A percentile compares a stretch with the other conserved stretches of the same genome.
phyloP scores from a whole-genome alignment of 2,113 vertebrate species.

The Lophura nycthemera region DNA sequence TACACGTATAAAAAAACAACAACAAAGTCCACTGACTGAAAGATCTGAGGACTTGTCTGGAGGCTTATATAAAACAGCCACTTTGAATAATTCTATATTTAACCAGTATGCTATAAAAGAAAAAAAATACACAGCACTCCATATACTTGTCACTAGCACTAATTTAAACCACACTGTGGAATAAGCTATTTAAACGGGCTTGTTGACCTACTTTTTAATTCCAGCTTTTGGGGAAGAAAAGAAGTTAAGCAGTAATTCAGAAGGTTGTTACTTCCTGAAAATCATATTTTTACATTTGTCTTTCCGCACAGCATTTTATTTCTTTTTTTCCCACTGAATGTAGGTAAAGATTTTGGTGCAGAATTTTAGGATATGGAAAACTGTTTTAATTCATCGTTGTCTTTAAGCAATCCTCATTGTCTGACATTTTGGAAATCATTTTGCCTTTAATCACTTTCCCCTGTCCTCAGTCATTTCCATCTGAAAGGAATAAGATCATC shows the following conservation, averaged over 20 bases:
- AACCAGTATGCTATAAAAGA: conserved; percentile 54
- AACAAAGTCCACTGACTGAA: conserved; percentile 5
- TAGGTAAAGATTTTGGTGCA: conserved; percentile 17
- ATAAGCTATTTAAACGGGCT: conserved; percentile 68
- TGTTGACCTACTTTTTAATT: conserved; percentile 74
- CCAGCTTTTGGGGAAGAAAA: conserved; percentile 17
- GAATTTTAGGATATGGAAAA: conserved; percentile 33
- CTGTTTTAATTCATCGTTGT: background rate
- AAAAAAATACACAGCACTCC: conserved; percentile 29
- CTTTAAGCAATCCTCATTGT: conserved; percentile 22
- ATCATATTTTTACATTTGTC: conserved; percentile 46
- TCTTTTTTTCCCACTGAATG: background rate
- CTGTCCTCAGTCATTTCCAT: background rate
- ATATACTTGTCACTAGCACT: conserved; percentile 54
- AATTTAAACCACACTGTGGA: conserved; percentile 55
- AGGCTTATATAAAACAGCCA: conserved; percentile 37
- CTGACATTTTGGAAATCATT: conserved; percentile 50
- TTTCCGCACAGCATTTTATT: conserved; percentile 27
- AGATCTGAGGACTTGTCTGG: conserved; percentile 35
- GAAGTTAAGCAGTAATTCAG: conserved; percentile 57
- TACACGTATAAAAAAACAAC: background rate
- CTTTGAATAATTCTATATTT: conserved; percentile 63
- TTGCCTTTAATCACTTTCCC: background rate
- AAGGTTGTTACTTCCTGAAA: conserved; percentile 59
- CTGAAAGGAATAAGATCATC: background rate